These are phyloP conservation scores for Perca schrenkii DNA, from an alignment of 2,113 vertebrate species.

Conservation along the genomic window DNA sequence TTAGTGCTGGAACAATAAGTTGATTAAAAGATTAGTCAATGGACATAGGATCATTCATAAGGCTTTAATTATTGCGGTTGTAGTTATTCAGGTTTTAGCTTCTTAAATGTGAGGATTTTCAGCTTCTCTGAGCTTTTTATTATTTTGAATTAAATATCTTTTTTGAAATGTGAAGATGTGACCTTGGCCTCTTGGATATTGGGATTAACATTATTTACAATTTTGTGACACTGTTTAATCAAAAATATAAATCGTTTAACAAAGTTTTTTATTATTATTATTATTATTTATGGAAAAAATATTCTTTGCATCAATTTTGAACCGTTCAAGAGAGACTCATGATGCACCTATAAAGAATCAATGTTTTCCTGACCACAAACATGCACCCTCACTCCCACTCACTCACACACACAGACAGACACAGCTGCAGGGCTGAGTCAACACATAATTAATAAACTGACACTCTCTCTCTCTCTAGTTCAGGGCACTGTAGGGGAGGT, in stretches of 20 bases:
- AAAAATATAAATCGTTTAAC: too few species aligned
- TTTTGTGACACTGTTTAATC: too few species aligned
- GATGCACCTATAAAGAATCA: constrained; percentile 25
- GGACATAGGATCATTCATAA: not conserved
- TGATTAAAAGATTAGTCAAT: not conserved
- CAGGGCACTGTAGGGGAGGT: constrained; percentile 37
- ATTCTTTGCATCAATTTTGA: not conserved
- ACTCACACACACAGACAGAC: constrained; percentile 12
- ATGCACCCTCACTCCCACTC: not conserved
- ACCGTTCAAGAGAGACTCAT: not conserved
- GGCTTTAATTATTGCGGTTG: too few species aligned
- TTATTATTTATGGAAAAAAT: not conserved
- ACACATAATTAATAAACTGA: constrained; percentile 71
- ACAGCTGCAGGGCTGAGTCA: constrained; percentile 70
- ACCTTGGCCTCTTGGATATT: not conserved
- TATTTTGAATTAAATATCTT: not conserved
- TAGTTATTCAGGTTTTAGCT: not conserved
- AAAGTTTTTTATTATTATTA: too few species aligned
- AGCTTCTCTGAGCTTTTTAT: not conserved
- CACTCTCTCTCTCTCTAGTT: constrained; percentile 29
- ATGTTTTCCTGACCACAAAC: constrained; percentile 9
- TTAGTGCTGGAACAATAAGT: too few species aligned
- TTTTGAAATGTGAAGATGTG: not conserved
- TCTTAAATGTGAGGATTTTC: not conserved
- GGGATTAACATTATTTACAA: too few species aligned